phyloP scores from a whole-genome alignment of 2,888 invertebrate genomes.

The Clanis bilineata region DNA sequence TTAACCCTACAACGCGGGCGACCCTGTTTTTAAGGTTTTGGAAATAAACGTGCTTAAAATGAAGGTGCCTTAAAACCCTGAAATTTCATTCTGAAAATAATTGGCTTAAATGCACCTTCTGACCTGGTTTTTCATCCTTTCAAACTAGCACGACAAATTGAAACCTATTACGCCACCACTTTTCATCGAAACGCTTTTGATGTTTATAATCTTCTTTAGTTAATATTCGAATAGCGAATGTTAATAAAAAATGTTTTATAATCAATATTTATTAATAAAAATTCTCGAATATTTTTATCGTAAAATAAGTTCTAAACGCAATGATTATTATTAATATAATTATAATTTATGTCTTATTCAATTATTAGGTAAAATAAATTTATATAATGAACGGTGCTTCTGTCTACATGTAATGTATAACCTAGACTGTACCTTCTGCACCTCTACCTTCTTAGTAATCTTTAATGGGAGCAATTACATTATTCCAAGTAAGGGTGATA shows the following conservation, averaged over 20 bases:
- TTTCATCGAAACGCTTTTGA: background rate
- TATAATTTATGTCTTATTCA: too few species aligned
- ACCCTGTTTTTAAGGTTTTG: background rate
- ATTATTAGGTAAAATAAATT: too few species aligned
- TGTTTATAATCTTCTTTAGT: background rate
- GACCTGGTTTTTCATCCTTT: background rate
- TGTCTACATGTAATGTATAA: background rate
- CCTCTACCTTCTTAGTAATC: background rate
- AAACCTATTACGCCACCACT: background rate
- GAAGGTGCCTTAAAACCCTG: conserved; percentile 13
- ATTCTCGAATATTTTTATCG: background rate
- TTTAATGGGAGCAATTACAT: background rate
- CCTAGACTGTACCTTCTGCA: background rate
- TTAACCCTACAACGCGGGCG: background rate
- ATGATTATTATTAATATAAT: too few species aligned
- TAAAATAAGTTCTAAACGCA: background rate
- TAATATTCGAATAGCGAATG: too few species aligned
- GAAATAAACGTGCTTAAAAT: conserved; percentile 1
- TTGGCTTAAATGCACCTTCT: background rate
- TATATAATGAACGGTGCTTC: too few species aligned
- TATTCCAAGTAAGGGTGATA: too few species aligned
- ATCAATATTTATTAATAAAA: too few species aligned
- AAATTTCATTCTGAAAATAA: background rate
- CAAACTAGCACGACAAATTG: background rate
- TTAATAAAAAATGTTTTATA: too few species aligned